phyloP scores from a whole-genome alignment of 92 coral and sea anemone genomes.

The Galaxea fascicularis region DNA sequence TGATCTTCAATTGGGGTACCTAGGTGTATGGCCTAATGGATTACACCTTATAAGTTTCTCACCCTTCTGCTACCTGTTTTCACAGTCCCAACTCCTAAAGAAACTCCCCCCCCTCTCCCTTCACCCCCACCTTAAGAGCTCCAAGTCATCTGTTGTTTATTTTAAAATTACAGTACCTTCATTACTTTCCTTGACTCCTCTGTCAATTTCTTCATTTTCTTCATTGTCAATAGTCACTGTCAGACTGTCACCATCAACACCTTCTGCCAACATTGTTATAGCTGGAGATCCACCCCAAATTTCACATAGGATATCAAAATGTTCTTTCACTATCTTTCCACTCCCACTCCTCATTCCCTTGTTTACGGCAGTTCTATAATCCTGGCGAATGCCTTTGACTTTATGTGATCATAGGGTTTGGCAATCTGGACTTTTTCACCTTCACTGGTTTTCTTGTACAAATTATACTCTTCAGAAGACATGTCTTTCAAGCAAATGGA shows the following conservation, averaged over 20 bases:
- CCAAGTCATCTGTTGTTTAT: not conserved
- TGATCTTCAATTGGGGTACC: slow-evolving; percentile 1
- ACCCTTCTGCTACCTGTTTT: too few relatives aligned
- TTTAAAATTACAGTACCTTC: not conserved
- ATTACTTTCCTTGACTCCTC: not conserved
- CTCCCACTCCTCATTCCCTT: slow-evolving; percentile 15
- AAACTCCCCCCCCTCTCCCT: not conserved
- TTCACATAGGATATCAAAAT: slow-evolving; percentile 21
- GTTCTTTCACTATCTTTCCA: slow-evolving; percentile 15
- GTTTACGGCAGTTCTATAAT: slow-evolving; percentile 11
- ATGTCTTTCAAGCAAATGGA: slow-evolving; percentile 18
- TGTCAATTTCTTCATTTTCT: slow-evolving; percentile 16
- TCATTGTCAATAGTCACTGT: not conserved
- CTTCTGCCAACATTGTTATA: slow-evolving; percentile 28
- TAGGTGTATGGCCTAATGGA: not conserved
- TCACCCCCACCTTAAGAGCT: not conserved
- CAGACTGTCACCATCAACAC: slow-evolving; percentile 6
- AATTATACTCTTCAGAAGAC: slow-evolving; percentile 19
- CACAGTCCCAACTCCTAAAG: too few relatives aligned
- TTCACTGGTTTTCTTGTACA: slow-evolving; percentile 16
- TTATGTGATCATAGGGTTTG: slow-evolving; percentile 3
- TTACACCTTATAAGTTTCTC: too few relatives aligned
- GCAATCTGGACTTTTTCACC: not conserved
- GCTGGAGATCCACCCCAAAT: slow-evolving; percentile 21
- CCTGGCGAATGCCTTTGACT: slow-evolving; percentile 21